Evolutionary conservation across 2,888 invertebrate species (phyloP), one percentile per base, ranked within the genome.

Genomic region (Coelinius sp.): DNA sequence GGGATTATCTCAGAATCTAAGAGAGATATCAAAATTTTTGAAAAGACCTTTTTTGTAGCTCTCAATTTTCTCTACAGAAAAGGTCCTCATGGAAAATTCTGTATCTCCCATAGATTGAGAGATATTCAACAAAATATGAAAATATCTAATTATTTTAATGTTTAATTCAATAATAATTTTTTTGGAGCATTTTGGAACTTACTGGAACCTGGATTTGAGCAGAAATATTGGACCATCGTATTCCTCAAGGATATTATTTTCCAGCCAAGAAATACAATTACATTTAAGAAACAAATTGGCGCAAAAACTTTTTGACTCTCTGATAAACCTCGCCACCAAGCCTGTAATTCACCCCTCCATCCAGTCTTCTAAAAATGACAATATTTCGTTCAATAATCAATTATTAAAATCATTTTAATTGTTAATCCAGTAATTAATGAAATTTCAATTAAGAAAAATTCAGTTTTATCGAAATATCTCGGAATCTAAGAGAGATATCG

Each of bases 151-250:
- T n/a, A n/a, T n/a, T n/a, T n/a, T n/a, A n/a, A n/a, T n/a, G n/a
- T 35, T 20, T 17, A 52, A 22, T 52, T 52, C 5, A n/a, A 12
- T 53, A n/a, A 1, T 20, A 8, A 8, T 46, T 4, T 2, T 46
- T 46, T 17, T 5, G 17, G 20, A 17, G 3, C 7, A 20, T 49
- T 44, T n/a, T n/a, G 6, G 24, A 7, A 90, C 92, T 90, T 89
- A 94, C 94, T 91, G 79, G 94, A 92, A 20, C 92, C 91, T 44
- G 97, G 96, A 88, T 94, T 94, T 68, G 94, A 93, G 82, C 93
- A 93, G 88, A 98, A 98, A 88, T 95, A 97, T 84, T 91, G 93
- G 62, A 94, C 85, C 96, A 98, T 96, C 17, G 90, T 87, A 1
- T 91, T 91, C 71, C 93, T 93, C 27, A 94, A 86, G 12, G 90